Conservation (phyloP, 1,140 invertebrate genomes). For the Delia radicum region DNA sequence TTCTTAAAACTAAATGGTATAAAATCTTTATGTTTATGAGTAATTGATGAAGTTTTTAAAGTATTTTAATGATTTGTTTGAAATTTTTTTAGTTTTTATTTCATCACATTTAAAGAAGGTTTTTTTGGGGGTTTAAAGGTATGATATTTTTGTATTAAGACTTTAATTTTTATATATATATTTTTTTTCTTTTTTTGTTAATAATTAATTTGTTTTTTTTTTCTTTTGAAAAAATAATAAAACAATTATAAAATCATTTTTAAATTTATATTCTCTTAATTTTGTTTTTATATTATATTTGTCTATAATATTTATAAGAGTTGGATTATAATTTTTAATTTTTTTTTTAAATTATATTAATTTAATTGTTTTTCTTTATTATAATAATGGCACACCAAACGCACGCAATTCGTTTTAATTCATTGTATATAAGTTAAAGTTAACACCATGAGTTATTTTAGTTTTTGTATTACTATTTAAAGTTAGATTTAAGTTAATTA, state of each 20-base stretch:
- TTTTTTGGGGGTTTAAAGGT: constrained; percentile 14
- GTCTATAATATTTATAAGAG: background rate
- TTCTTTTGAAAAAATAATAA: constrained; percentile 24
- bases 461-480: background rate
- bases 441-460: background rate
- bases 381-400: constrained; percentile 21
- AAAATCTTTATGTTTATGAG: constrained; percentile 1
- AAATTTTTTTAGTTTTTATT: background rate
- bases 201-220: constrained; percentile 6
- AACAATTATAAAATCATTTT: constrained; percentile 28
- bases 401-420: constrained; percentile 16
- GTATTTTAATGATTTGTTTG: background rate
- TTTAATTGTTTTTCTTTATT: background rate
- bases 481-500: background rate
- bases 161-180: constrained; percentile 11
- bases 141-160: constrained; percentile 12
- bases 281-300: background rate
- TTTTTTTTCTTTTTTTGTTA: background rate
- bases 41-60: constrained; percentile 10
- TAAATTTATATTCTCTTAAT: constrained; percentile 5
- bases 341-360: constrained; percentile 4
- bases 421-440: constrained; percentile 22
- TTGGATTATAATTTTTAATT: constrained; percentile 14
- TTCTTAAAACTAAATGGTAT: constrained; percentile 13
- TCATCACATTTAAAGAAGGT: constrained; percentile 11